Base-by-base conservation (phyloP, 2,797 vertebrate species). In the Dermochelys coriacea region DNA sequence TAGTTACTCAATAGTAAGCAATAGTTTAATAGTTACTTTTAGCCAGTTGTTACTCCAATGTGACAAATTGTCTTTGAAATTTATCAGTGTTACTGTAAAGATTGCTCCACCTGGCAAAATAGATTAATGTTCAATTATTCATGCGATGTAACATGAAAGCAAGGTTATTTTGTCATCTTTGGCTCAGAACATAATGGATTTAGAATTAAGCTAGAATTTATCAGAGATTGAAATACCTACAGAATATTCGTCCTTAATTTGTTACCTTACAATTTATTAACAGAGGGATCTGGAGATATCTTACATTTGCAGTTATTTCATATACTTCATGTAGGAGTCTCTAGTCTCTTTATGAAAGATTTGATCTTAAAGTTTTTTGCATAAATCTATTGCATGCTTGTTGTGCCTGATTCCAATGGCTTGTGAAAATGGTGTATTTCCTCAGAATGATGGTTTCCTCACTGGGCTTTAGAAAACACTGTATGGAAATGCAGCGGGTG, bases 401-500 rank as follows among this genome's bases (percentile, higher is more conserved):
- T 80, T 23, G 27, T 89, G 45, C 5, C 12, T 79, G 9, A 12
- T 61, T 37, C 15, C 21, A 86, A 8, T 52, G 27, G 16, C 81
- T 50, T 50, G n/a, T 57, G 79, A 82, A 90, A 87, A 2, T 8
- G 8, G 87, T 88, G 47, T 31, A 90, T 93, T 92, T 68, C 54
- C 87, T 90, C 80, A 74, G 55, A 81, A 74, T 45, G 59, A 90
- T 68, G 78, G 8, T 41, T 51, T 45, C 8, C 41, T 55, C 23
- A 92, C 14, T 37, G 29, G 37, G n/a, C n/a, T 89, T 94, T 86
- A 55, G 77, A 86, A 82, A 47, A 34, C 4, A 27, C 2, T 31
- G 10, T 80, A 51, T 55, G 88, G 82, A 83, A 89, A 88, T 82
- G 82, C 61, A 59, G 85, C 96, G 90, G 92, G 96, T 95, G 86